Percentiles rank a stretch among this genome's conserved stretches.
phyloP scores from a whole-genome alignment of 2,888 invertebrate genomes.

The Chymomyza procnemis region DNA sequence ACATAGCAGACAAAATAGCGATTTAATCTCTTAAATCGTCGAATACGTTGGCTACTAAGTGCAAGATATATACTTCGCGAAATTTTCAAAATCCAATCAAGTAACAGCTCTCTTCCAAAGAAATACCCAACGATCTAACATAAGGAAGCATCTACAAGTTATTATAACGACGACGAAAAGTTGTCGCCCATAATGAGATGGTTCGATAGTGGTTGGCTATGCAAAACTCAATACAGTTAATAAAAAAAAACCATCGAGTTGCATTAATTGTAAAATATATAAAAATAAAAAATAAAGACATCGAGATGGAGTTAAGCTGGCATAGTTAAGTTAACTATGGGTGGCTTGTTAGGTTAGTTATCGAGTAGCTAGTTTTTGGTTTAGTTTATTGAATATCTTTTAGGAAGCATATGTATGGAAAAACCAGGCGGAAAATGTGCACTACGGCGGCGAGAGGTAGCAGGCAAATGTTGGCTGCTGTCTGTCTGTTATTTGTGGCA shows the following conservation, averaged over 20 bases:
- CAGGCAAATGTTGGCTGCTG: slow-evolving; percentile 49
- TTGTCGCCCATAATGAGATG: background rate
- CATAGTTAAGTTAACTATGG: background rate
- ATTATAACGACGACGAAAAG: background rate
- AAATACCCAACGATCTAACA: background rate
- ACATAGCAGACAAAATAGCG: no score
- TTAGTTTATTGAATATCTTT: slow-evolving; percentile 21
- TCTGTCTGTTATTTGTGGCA: slow-evolving; percentile 33
- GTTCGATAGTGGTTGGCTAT: background rate
- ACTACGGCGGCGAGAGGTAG: slow-evolving; percentile 35
- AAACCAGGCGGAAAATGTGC: slow-evolving; percentile 64
- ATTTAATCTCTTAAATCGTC: no score
- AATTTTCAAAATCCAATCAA: background rate
- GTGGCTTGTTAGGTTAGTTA: background rate
- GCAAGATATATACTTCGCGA: no score
- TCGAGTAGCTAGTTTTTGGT: slow-evolving; percentile 3
- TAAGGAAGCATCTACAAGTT: background rate
- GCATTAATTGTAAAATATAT: slow-evolving; percentile 74
- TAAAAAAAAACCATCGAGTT: slow-evolving; percentile 76
- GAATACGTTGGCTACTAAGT: no score
- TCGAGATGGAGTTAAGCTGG: slow-evolving; percentile 19
- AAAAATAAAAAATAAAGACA: slow-evolving; percentile 35
- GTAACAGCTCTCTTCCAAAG: background rate
- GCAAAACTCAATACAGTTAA: slow-evolving; percentile 56
- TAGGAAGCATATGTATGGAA: slow-evolving; percentile 57